Evolutionary conservation across 1,140 invertebrate genomes (phyloP).

Genomic region (Pteromalus puparum): DNA sequence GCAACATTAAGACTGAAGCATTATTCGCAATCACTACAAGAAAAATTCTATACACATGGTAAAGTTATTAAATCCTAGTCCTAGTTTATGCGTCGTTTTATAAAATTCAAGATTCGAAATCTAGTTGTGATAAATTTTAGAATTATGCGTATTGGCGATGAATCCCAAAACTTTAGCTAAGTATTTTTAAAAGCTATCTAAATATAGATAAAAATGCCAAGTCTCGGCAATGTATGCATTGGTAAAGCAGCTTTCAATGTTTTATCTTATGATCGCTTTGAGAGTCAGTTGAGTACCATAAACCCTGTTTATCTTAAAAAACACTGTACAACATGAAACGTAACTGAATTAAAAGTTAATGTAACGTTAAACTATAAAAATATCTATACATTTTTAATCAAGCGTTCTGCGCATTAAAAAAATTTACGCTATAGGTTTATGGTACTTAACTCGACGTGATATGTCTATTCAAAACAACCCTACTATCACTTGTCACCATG

Average conservation of each 20-base stretch:
- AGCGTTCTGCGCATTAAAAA: background rate
- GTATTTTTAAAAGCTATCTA: constrained; percentile 30
- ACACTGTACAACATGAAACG: constrained; percentile 9
- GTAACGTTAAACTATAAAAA: constrained; percentile 27
- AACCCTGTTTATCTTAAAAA: background rate
- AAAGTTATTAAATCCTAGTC: background rate
- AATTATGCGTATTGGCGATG: background rate
- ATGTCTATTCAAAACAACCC: constrained; percentile 14
- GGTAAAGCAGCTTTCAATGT: constrained; percentile 21
- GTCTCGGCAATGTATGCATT: constrained; percentile 22
- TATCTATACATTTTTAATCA: constrained; percentile 20
- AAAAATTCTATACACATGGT: background rate
- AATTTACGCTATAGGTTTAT: background rate
- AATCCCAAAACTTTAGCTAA: constrained; percentile 46
- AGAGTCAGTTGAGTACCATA: constrained; percentile 19
- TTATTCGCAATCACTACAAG: background rate
- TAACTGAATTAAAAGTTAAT: constrained; percentile 17
- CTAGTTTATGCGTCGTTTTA: constrained; percentile 28
- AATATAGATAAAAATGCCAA: constrained; percentile 35
- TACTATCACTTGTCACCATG: background rate
- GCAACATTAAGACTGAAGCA: background rate
- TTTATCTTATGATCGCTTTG: constrained; percentile 8
- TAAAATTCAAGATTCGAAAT: constrained; percentile 6
- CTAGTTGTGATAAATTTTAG: background rate
- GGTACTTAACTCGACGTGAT: constrained; percentile 22